Conservation (phyloP, 2,797 vertebrate genomes). For the Eutrigla gurnardus region DNA sequence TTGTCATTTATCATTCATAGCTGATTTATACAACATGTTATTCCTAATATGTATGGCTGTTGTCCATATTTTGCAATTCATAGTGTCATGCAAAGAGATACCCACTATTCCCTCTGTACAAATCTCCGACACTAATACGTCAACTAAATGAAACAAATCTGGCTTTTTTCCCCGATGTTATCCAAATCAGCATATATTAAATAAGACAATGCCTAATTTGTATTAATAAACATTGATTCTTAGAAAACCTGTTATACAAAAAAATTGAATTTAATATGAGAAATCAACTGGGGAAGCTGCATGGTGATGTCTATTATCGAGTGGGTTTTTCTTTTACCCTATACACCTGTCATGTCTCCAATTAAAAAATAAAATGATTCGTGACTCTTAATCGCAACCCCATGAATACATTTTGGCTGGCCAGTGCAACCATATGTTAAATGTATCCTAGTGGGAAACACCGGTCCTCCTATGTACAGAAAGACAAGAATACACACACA, state of each 20-base stretch:
- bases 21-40: no score
- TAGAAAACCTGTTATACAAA: no score
- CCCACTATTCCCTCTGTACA: no score
- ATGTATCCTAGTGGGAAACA: not conserved
- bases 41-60: no score
- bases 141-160: not conserved
- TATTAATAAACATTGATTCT: no score
- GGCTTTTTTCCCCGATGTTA: not conserved
- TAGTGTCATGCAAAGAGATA: no score
- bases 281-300: no score
- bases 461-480: constrained; percentile 6
- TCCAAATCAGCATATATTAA: not conserved
- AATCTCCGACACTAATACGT: no score
- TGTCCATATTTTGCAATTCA: no score
- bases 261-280: no score
- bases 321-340: no score
- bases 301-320: not conserved
- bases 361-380: not conserved
- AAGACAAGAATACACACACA: constrained; percentile 2
- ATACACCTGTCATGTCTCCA: not conserved
- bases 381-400: not conserved
- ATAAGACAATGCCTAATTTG: not conserved
- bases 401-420: not conserved
- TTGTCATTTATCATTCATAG: no score
- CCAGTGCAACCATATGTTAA: not conserved